These are phyloP conservation scores for Nothocercus julius DNA, from an alignment of 2,113 vertebrate species.

Conservation along the genomic window DNA sequence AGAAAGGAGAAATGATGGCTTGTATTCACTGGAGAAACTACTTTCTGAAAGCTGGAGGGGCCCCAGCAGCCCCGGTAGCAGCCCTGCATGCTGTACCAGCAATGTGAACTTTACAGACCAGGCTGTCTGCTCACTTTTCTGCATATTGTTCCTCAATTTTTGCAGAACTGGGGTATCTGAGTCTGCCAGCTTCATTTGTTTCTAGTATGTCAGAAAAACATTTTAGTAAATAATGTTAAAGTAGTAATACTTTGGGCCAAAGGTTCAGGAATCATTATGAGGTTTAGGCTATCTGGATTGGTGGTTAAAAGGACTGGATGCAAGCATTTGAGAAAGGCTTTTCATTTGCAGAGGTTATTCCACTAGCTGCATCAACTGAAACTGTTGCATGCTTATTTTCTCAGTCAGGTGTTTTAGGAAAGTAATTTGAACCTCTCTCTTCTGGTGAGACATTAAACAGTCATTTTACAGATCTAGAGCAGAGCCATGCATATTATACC, in stretches of 20 bases:
- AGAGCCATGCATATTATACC: neutral
- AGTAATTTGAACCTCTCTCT: neutral
- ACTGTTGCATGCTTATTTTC: neutral
- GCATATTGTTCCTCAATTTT: neutral
- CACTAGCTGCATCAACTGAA: neutral
- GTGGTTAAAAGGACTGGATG: neutral
- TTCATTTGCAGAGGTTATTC: neutral
- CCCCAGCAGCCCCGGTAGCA: neutral
- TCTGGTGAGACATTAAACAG: neutral
- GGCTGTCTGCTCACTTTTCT: neutral
- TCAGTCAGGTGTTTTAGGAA: neutral
- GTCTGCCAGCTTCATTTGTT: neutral
- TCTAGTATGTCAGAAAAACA: neutral
- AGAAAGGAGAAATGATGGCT: neutral
- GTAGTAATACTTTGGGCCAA: neutral
- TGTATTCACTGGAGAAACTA: neutral
- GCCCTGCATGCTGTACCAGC: neutral
- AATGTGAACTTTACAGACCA: neutral
- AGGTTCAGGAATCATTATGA: neutral
- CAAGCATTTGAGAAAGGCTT: neutral
- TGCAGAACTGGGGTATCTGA: neutral
- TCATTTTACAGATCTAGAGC: accelerated
- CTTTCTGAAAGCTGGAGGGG: neutral
- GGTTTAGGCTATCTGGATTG: neutral
- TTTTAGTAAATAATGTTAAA: neutral